Base-by-base conservation (phyloP, 2,797 vertebrate genomes). In the Peromyscus eremicus region DNA sequence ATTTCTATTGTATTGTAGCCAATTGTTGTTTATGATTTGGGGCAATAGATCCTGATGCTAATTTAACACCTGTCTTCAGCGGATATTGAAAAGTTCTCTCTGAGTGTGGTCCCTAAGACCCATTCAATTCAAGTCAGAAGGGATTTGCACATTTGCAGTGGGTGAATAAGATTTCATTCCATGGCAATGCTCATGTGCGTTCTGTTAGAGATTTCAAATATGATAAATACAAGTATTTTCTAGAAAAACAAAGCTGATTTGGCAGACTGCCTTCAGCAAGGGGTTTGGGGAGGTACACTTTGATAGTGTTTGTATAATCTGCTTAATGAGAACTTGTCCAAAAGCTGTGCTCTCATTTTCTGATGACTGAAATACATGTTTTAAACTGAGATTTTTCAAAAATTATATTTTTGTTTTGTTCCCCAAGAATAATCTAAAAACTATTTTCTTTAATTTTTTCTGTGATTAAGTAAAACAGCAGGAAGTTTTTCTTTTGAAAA, bases 11-110 rank as follows among this genome's bases (percentile, higher is more conserved):
- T 80, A 62, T 73, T 94, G 96, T 84, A 89, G 5, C 10, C 73
- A 95, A 32, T 21, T 81, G 83, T 40, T 94, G 12, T 88, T 91
- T 60, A 40, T 94, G 6, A 79, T 52, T 92, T 96, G 25, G 34
- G 29, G 32, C 75, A 95, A 91, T 89, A 14, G 92, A 89, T 79
- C 9, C 37, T 94, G 85, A 46, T 40, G 64, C 17, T 82, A 83
- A 83, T 66, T 92, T 40, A 86, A 79, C 17, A 86, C 6, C 60
- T 37, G 34, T 64, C 82, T 49, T 66, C 57, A 27, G n/a, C 79
- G 34, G 34, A 0, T n/a, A 55, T 92, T 94, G 52, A 68, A 82
- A 77, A 49, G 55, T 27, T 92, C 17, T 34, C 49, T 92, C 49
- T 60, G 60, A 77, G 12, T 79, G 23, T 62, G 8, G 4, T 52